Conservation (phyloP, 2,888 invertebrate species). For the Ditula angustiorana region DNA sequence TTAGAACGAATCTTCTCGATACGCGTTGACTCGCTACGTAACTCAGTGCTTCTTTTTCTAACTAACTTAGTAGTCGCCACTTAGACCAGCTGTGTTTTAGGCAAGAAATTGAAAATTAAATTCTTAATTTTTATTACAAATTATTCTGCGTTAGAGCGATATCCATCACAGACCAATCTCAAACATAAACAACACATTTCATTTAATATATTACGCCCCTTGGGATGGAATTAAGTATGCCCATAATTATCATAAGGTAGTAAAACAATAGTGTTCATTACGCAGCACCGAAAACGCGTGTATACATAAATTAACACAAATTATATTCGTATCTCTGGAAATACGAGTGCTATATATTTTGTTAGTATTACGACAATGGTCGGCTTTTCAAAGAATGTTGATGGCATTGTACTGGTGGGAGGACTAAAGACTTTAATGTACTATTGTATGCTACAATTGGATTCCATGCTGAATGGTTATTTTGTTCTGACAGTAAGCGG, state of each 20-base stretch:
- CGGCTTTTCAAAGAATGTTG: not conserved
- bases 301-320: conserved; percentile 16
- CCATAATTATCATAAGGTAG: conserved; percentile 8
- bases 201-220: not conserved
- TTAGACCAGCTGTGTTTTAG: no score
- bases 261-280: conserved; percentile 23
- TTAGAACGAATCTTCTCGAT: no score
- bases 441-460: no score
- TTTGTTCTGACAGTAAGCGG: no score
- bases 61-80: no score
- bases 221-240: not conserved
- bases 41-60: no score
- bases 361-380: not conserved
- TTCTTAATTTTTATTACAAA: no score
- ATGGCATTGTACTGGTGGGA: not conserved
- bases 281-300: not conserved
- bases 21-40: no score
- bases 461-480: no score
- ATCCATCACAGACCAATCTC: not conserved
- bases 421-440: no score
- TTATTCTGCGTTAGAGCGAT: not conserved
- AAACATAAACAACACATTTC: not conserved
- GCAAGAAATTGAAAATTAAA: no score
- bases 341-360: not conserved
- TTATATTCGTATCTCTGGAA: conserved; percentile 2